Evolutionary conservation across 2,113 vertebrate genomes (phyloP).

Genomic region (Microtus richardsoni): DNA sequence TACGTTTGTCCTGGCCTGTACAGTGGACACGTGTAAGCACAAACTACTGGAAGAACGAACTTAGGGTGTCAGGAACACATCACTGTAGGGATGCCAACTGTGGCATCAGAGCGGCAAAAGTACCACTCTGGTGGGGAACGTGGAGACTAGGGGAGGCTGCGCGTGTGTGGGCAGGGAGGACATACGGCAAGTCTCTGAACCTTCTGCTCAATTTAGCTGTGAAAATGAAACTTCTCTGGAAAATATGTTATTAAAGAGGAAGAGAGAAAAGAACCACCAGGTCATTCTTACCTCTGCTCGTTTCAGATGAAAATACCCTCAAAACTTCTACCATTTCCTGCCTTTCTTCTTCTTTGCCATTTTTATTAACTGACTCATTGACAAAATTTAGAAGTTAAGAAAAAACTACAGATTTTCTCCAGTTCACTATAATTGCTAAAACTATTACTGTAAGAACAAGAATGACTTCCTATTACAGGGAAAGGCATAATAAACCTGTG

Average conservation of each 20-base stretch:
- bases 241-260: not conserved
- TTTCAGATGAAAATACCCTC: not conserved
- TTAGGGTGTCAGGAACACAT: not conserved
- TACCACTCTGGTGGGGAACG: not conserved
- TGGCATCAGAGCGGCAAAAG: not conserved
- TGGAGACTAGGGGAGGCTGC: not conserved
- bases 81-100: not conserved
- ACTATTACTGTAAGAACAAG: not conserved
- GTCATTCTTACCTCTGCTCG: not conserved
- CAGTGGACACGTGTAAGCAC: not conserved
- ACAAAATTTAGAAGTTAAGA: not conserved
- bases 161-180: fast-evolving
- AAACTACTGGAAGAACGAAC: not conserved
- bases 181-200: not conserved
- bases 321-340: not conserved
- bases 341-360: not conserved
- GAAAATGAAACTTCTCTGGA: not conserved
- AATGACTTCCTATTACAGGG: not conserved
- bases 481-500: not conserved
- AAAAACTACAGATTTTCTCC: not conserved
- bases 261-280: not conserved
- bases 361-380: not conserved
- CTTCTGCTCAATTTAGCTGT: not conserved
- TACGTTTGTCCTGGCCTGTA: not conserved
- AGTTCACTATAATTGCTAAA: not conserved